phyloP scores from a whole-genome alignment of 1,140 invertebrate genomes.

The Drosophila novamexicana region DNA sequence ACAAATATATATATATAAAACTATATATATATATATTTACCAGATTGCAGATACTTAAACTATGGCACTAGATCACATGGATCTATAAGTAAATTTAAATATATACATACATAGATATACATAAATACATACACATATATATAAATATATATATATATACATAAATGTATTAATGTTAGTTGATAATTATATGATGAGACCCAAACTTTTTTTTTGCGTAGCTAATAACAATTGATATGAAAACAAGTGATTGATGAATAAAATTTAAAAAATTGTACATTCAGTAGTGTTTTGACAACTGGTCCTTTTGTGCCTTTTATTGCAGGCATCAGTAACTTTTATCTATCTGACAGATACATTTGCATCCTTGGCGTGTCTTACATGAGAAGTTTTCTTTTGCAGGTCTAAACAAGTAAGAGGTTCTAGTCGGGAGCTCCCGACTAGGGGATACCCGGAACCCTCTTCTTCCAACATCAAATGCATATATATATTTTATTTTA shows the following conservation, averaged over 20 bases:
- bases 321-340: neutral
- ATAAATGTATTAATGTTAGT: constrained; percentile 73
- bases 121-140: constrained; percentile 32
- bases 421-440: no score
- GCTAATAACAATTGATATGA: constrained; percentile 79
- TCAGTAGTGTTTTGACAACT: neutral
- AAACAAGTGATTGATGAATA: constrained; percentile 78
- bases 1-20: neutral
- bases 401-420: no score
- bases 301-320: neutral
- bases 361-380: neutral
- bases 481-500: no score
- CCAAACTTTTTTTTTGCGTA: constrained; percentile 67
- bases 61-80: constrained; percentile 47
- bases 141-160: constrained; percentile 29
- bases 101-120: constrained; percentile 30
- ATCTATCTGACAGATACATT: neutral
- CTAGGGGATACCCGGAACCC: no score
- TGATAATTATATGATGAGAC: constrained; percentile 53
- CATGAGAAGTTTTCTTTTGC: no score
- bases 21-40: constrained; percentile 2
- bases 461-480: no score
- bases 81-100: constrained; percentile 30
- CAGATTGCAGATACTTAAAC: constrained; percentile 50
- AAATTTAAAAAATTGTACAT: constrained; percentile 55